A percentile compares a stretch with the other conserved stretches of the same genome.
These are phyloP conservation scores for Drosophila seguyi DNA, from an alignment of 1,140 invertebrate species.

Conservation along the genomic window DNA sequence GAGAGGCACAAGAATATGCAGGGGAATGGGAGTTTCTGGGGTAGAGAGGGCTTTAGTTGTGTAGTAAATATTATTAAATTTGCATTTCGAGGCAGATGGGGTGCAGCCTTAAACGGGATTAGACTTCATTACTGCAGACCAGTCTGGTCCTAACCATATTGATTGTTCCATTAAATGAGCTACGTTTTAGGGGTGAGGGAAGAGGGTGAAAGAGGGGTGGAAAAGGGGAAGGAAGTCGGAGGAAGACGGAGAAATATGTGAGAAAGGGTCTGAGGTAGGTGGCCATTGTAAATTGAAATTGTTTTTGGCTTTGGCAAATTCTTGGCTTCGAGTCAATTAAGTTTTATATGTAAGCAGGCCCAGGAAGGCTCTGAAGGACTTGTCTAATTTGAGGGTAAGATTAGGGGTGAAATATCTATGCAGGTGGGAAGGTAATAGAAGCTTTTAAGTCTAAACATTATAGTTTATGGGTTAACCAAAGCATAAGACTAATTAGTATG, in stretches of 20 bases:
- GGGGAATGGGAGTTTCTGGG: conserved; percentile 1
- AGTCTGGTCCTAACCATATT: conserved; percentile 58
- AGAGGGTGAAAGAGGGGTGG: no score
- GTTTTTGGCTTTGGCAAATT: conserved; percentile 70
- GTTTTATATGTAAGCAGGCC: conserved; percentile 52
- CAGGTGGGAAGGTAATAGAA: background rate
- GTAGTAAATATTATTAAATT: conserved; percentile 77
- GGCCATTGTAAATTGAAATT: conserved; percentile 72
- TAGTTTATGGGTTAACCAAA: background rate
- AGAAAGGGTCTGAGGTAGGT: background rate
- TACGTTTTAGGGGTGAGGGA: conserved; percentile 26
- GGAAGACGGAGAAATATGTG: background rate
- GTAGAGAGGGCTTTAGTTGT: conserved; percentile 58
- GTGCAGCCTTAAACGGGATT: conserved; percentile 73
- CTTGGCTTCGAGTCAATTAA: conserved; percentile 72
- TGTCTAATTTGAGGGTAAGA: conserved; percentile 31
- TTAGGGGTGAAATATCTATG: conserved; percentile 29
- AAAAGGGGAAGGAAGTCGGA: no score
- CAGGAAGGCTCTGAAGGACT: conserved; percentile 17
- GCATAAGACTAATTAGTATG: background rate
- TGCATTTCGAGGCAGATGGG: conserved; percentile 50
- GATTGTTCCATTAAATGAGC: conserved; percentile 78
- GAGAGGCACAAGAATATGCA: background rate
- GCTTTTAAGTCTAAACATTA: background rate
- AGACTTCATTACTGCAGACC: conserved; percentile 71